phyloP scores from a whole-genome alignment of 2,113 vertebrate genomes.

The human (Homo sapiens) region DNA sequence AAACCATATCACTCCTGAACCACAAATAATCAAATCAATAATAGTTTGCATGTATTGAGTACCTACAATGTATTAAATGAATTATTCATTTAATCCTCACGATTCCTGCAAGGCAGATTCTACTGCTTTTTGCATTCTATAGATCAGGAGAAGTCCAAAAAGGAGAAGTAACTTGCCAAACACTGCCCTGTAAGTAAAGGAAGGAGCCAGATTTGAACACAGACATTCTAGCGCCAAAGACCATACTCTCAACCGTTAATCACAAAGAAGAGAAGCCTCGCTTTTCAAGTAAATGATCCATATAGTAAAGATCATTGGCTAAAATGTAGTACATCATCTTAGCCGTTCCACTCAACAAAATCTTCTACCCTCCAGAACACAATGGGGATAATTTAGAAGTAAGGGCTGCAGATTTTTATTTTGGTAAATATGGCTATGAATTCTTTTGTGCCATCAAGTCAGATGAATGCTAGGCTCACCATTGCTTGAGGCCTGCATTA shows the following conservation, averaged over 20 bases:
- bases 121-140: not conserved
- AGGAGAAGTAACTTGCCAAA: not conserved
- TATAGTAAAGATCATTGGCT: not conserved
- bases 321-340: not conserved
- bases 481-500: not conserved
- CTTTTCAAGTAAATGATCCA: not conserved
- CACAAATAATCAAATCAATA: not conserved
- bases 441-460: not conserved
- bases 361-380: conserved; percentile 18
- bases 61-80: not conserved
- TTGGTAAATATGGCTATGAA: not conserved
- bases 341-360: not conserved
- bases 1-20: not conserved
- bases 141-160: not conserved
- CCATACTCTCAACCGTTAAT: not conserved
- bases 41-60: not conserved
- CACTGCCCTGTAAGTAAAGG: not conserved
- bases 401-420: not conserved
- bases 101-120: not conserved
- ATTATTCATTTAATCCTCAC: not conserved
- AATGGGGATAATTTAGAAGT: not conserved
- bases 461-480: not conserved
- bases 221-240: not conserved
- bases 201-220: not conserved
- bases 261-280: not conserved